Evolutionary conservation across 2,797 vertebrate species (phyloP), one percentile per base, ranked within the genome.

Genomic region (Rhinella marina): DNA sequence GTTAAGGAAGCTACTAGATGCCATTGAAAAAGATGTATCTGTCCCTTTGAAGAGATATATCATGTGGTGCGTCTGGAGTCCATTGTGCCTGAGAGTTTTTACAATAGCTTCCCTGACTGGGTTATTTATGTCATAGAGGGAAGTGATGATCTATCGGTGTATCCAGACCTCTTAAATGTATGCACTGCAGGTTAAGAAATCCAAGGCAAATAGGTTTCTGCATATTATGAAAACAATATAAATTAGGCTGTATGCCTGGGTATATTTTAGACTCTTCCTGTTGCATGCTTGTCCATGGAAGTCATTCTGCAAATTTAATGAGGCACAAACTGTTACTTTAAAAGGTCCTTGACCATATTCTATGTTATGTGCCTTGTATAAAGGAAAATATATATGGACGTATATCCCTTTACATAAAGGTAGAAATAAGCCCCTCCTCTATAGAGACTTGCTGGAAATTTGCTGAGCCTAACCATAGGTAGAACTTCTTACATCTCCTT

Each of bases 1-100:
- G 85, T 56, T 91, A 90, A 93, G 88, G 91, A 91, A 89, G 90
- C 91, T 82, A 88, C 25, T 23, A 84, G 89, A 93, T n/a, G 87
- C 92, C 91, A 87, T 90, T 92, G 92, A 95, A 94, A 94, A 94
- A 95, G 94, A 96, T 95, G 93, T 94, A 94, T 94, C 93, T 95
- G 93, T 95, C 93, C 93, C 94, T 92, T 92, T 93, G 92, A 94
- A 93, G 91, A 94, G 92, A 95, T 96, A 93, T 90, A 94, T 95
- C 95, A 94, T 93, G 92, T 90, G 94, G 94, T 94, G 93, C 90
- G 93, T 93, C 90, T 91, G 94, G 91, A 93, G 93, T 94, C 94
- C 89, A 89, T 93, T 92, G 92, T 89, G 86, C 91, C 87, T 91
- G 92, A 92, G 92, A 91, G 86, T 78, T 91, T 92, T 86, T 90